Conservation (phyloP, 1,140 invertebrate species). For the Homalodisca vitripennis region DNA sequence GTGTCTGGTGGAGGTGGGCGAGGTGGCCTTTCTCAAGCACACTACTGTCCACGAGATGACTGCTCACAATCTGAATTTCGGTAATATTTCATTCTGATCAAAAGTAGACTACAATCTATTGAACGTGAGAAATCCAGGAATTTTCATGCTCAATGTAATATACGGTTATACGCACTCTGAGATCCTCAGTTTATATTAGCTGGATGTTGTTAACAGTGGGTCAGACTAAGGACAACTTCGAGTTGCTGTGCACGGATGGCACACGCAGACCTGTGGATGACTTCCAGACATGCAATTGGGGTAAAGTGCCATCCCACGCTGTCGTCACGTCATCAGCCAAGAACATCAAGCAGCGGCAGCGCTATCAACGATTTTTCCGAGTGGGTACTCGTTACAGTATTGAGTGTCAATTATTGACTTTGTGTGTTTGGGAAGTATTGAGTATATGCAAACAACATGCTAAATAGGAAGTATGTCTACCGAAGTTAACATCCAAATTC, state of each 20-base stretch:
- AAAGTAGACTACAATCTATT: too few species aligned
- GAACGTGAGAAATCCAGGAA: too few species aligned
- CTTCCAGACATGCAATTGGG: slow-evolving; percentile 84
- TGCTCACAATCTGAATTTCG: not conserved
- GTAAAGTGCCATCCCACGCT: slow-evolving; percentile 80
- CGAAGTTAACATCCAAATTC: too few species aligned
- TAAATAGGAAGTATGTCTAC: too few species aligned
- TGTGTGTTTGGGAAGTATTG: too few species aligned
- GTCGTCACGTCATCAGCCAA: slow-evolving; percentile 83
- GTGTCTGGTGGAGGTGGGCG: slow-evolving; percentile 82
- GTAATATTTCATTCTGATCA: too few species aligned
- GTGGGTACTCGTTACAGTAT: slow-evolving; percentile 35
- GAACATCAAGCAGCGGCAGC: slow-evolving; percentile 55
- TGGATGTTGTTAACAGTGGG: too few species aligned
- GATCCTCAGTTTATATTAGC: too few species aligned
- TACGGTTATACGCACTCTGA: too few species aligned
- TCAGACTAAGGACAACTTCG: slow-evolving; percentile 68
- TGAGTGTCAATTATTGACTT: too few species aligned
- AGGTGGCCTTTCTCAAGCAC: slow-evolving; percentile 91
- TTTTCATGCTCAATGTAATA: too few species aligned
- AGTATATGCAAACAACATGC: too few species aligned
- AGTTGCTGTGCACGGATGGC: slow-evolving; percentile 86
- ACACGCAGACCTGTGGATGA: slow-evolving; percentile 64
- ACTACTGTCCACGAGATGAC: slow-evolving; percentile 77
- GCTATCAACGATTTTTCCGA: slow-evolving; percentile 52